Percentiles rank a stretch among this genome's conserved stretches.
These are phyloP conservation scores for Orthosia gothica DNA, from an alignment of 2,888 invertebrate species.

Conservation along the genomic window DNA sequence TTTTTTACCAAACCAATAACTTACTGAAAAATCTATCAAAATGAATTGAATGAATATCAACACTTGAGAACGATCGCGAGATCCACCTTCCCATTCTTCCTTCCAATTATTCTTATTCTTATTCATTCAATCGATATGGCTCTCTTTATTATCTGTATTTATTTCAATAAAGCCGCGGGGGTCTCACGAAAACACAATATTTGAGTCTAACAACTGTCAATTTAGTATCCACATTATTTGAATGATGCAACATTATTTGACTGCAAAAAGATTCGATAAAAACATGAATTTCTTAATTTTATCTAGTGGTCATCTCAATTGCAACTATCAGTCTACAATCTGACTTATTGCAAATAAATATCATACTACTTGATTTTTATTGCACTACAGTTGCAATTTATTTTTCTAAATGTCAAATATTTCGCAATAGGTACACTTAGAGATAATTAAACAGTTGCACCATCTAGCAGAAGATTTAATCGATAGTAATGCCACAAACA, in stretches of 20 bases:
- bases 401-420: constrained; percentile 43
- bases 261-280: constrained; percentile 2
- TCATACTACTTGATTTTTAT: constrained; percentile 16
- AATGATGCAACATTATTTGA: constrained; percentile 9
- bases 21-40: no score
- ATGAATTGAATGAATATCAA: no score
- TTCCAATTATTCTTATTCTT: no score
- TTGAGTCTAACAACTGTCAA: not conserved
- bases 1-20: no score
- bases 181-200: not conserved
- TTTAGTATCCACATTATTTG: not conserved
- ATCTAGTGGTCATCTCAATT: constrained; percentile 23
- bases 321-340: constrained; percentile 15
- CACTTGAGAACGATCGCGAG: no score
- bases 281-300: constrained; percentile 1
- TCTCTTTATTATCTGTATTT: no score
- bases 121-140: not conserved
- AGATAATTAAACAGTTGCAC: constrained; percentile 25
- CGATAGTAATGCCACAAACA: not conserved
- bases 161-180: not conserved
- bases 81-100: no score
- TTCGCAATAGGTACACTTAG: constrained; percentile 20
- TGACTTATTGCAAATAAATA: constrained; percentile 34
- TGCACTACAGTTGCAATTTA: constrained; percentile 11
- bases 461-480: constrained; percentile 18